Percentiles rank a stretch among this genome's conserved stretches.
Evolutionary conservation across 2,888 invertebrate species (phyloP).

Genomic region (Chloromyia formosa): DNA sequence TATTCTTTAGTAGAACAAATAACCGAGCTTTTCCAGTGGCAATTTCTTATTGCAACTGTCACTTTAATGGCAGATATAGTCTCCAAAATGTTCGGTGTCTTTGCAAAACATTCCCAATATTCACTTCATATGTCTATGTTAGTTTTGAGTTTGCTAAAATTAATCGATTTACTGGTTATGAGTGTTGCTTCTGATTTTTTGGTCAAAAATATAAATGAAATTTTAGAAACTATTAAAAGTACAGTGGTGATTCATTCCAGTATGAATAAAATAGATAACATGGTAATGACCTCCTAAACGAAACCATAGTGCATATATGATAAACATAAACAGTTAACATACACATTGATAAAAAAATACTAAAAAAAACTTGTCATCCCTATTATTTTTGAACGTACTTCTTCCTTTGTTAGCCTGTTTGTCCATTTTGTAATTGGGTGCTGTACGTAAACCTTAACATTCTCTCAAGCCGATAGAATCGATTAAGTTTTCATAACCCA

Average conservation of each 20-base stretch:
- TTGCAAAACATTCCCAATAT: neutral
- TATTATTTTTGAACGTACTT: no score
- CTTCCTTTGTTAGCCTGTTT: no score
- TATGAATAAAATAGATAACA: neutral
- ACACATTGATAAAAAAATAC: no score
- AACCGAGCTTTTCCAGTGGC: constrained; percentile 6
- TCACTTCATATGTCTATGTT: neutral
- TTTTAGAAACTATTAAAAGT: neutral
- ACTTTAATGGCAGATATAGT: neutral
- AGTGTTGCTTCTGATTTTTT: neutral
- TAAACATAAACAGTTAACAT: no score
- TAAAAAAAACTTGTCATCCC: no score
- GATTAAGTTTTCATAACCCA: no score
- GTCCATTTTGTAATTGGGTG: no score
- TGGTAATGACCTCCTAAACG: no score
- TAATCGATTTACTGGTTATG: neutral
- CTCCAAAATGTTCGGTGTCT: neutral
- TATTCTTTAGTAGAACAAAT: neutral
- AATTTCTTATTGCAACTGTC: constrained; percentile 6
- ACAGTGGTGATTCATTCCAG: neutral
- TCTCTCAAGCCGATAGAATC: no score
- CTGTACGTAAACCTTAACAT: no score
- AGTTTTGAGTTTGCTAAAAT: neutral
- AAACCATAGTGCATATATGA: no score
- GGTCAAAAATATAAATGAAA: neutral